Evolutionary conservation across 2,888 invertebrate genomes (phyloP).

Genomic region (Platynereis dumerilii): DNA sequence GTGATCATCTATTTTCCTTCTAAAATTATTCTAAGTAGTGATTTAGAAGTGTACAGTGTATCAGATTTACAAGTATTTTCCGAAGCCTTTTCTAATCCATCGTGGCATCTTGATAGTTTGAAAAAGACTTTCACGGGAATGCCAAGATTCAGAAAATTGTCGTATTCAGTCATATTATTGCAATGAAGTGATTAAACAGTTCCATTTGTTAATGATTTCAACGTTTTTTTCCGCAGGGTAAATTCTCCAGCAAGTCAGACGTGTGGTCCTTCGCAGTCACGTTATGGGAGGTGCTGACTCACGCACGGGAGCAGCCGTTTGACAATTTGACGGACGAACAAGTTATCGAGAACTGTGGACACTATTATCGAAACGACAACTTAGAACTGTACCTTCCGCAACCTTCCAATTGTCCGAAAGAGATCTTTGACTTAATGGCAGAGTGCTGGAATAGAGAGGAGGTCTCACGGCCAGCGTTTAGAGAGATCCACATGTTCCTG

Average conservation of each 20-base stretch:
- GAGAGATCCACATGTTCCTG: slow-evolving; percentile 86
- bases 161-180: too few species aligned
- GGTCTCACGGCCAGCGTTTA: slow-evolving; percentile 81
- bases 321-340: slow-evolving; percentile 78
- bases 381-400: slow-evolving; percentile 69
- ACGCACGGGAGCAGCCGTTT: slow-evolving; percentile 80
- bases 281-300: slow-evolving; percentile 83
- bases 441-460: slow-evolving; percentile 89
- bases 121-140: too few species aligned
- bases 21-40: too few species aligned
- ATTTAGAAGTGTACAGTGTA: too few species aligned
- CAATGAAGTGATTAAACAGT: too few species aligned
- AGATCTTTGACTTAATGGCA: slow-evolving; percentile 89
- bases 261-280: slow-evolving; percentile 91
- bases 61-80: too few species aligned
- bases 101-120: too few species aligned
- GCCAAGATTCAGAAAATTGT: too few species aligned
- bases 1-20: too few species aligned
- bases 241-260: slow-evolving; percentile 85
- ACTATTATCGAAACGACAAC: slow-evolving; percentile 74
- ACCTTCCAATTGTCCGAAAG: slow-evolving; percentile 80
- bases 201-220: too few species aligned
- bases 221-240: slow-evolving; percentile 75
- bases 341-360: slow-evolving; percentile 81
- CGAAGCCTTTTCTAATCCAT: too few species aligned